Evolutionary conservation across 2,113 vertebrate genomes (phyloP), one percentile per base, ranked within the genome.

Genomic region (Zapus hudsonius): DNA sequence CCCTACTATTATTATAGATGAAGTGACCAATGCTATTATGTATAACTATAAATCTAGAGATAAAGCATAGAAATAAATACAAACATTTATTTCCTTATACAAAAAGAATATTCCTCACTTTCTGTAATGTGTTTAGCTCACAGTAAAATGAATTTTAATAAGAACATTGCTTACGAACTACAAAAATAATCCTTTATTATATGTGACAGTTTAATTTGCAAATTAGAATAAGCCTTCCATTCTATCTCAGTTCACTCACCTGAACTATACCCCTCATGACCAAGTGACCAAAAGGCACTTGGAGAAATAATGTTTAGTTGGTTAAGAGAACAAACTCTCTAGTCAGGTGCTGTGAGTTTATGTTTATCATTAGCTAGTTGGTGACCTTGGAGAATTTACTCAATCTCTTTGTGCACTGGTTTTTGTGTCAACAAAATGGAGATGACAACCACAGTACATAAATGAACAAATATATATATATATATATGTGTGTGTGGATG

Each of bases 221-320:
- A 94, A 92, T 88, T n/a, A 90, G 61, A 91, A 33, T 31, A 83
- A 87, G 84, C 31, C n/a, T 78, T 96, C 61, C 25, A 64, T 31
- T 33, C 55, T 85, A 8, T 44, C 25, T 93, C 52, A 83, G 59
- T 57, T 73, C 23, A 40, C 3, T 52, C 64, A 64, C 63, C 13
- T n/a, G 63, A 13, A 38, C 42, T 8, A 59, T 42, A 69, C 15
- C 12, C 36, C 33, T 20, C 23, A 57, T 12, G 69, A 44, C 40
- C 23, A 59, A 72, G 0, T 57, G 31, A 13, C 19, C 38, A 40
- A 1, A 20, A 31, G 13, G 9, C 47, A 36, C 27, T 27, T 9
- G 19, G 63, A 17, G 25, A 29, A 82, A 44, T 1, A 8, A 40
- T 0, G 25, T 16, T 42, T 42, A 38, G 23, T 27, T 47, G 31